These are phyloP conservation scores for Halocynthia aurantium DNA, from an alignment of 23 tunicate genomes.

Conservation along the genomic window DNA sequence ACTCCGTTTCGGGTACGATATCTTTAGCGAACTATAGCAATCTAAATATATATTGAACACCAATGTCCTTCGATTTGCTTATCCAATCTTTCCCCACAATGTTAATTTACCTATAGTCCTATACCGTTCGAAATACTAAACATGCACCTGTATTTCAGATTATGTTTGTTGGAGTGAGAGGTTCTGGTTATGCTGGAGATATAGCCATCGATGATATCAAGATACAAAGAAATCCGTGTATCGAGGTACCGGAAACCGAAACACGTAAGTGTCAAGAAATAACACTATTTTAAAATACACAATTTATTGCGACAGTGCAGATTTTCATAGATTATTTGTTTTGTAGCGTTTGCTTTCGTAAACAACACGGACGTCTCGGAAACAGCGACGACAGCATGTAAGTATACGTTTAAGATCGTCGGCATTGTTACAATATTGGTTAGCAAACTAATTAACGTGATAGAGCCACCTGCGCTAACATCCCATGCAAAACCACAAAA, in stretches of 20 bases:
- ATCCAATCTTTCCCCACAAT: not conserved
- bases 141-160: constrained; percentile 13
- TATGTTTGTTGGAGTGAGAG: constrained; percentile 48
- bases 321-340: not conserved
- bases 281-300: not conserved
- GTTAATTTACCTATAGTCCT: no score
- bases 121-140: no score
- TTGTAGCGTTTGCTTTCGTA: no score
- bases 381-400: no score
- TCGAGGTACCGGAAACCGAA: not conserved
- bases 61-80: not conserved
- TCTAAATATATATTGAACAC: not conserved
- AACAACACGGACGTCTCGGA: no score
- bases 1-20: constrained; percentile 37
- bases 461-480: no score
- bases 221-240: constrained; percentile 12
- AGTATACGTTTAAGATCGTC: no score
- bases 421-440: not conserved
- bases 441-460: not conserved
- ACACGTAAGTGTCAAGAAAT: not conserved
- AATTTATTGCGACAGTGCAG: not conserved
- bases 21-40: not conserved
- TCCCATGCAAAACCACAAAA: no score
- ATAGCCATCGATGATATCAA: constrained; percentile 42
- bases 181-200: constrained; percentile 32